Percentiles rank a stretch among this genome's conserved stretches.
Evolutionary conservation across 2,888 invertebrate genomes (phyloP).

Genomic region (Caenorhabditis uteleia): DNA sequence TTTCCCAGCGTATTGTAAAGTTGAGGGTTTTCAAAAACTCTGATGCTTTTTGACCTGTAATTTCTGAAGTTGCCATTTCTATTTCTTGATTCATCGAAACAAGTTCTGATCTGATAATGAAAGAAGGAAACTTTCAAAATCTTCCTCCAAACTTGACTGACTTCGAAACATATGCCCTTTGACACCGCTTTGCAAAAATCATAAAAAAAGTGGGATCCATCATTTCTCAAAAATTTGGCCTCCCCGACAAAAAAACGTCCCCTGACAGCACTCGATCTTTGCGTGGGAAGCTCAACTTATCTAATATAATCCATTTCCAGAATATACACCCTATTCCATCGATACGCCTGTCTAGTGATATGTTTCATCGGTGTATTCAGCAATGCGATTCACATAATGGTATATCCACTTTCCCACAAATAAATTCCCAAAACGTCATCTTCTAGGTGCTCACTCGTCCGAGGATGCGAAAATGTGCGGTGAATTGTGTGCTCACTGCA

Average conservation of each 20-base stretch:
- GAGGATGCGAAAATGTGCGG: constrained; percentile 54
- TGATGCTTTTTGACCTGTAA: no score
- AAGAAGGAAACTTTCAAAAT: no score
- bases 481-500: constrained; percentile 57
- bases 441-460: constrained; percentile 46
- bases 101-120: no score
- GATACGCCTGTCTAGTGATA: constrained; percentile 56
- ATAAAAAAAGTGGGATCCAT: not conserved
- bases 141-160: no score
- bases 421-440: not conserved
- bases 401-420: not conserved
- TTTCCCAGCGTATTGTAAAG: no score
- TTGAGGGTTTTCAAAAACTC: no score
- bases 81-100: no score
- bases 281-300: not conserved
- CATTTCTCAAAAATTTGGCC: not conserved
- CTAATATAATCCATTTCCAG: constrained; percentile 41
- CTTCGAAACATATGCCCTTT: not conserved
- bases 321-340: constrained; percentile 56
- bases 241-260: not conserved
- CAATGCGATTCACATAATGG: constrained; percentile 57
- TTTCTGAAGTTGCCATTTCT: no score
- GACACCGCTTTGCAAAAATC: no score
- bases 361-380: constrained; percentile 56
- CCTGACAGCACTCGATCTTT: not conserved